Evolutionary conservation across 2,797 vertebrate genomes (phyloP), one percentile per base, ranked within the genome.

Genomic region (Sciaenops ocellatus): DNA sequence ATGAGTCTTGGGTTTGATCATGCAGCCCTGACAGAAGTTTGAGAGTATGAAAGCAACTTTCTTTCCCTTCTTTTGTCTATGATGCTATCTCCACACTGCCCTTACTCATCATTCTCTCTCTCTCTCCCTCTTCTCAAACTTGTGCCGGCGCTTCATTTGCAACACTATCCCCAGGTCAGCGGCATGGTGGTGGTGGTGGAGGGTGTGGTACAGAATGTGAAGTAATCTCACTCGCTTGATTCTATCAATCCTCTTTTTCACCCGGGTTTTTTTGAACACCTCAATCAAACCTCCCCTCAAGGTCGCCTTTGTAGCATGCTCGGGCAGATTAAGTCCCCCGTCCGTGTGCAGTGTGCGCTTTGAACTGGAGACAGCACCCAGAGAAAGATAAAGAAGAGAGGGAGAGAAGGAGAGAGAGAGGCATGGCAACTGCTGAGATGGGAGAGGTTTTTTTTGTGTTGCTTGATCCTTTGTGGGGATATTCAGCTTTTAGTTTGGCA

Each of bases 251-350:
- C 86, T 70, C 80, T 80, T 92, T 84, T 91, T 90, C 79, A 62
- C 78, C 87, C 52, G 78, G 82, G 87, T 93, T 94, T 93, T 93
- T 93, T 38, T 93, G 86, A 94, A 93, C 88, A 92, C 92, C 91
- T 95, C 93, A 95, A 92, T 94, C 93, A 94, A 93, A 93, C 77
- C 84, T 87, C 85, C 83, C 88, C 87, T 92, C 93, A 94, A 95
- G 93, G 93, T 94, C 90, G 88, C 80, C 92, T 94, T 93, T 94
- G 91, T 91, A 91, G 87, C 88, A 63, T 52, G 86, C 90, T 91
- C 48, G 38, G 34, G 82, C 89, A 90, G 91, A 94, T 92, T 92
- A 93, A 93, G 89, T 88, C 84, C 80, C 34, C 85, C 48, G 75
- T 85, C 86, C 84, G 60, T 85, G 87, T 85, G 87, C 86, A 41